A percentile compares a stretch with the other conserved stretches of the same genome.
phyloP scores from a whole-genome alignment of 92 coral and sea anemone genomes.

The Phenganax subtilis region DNA sequence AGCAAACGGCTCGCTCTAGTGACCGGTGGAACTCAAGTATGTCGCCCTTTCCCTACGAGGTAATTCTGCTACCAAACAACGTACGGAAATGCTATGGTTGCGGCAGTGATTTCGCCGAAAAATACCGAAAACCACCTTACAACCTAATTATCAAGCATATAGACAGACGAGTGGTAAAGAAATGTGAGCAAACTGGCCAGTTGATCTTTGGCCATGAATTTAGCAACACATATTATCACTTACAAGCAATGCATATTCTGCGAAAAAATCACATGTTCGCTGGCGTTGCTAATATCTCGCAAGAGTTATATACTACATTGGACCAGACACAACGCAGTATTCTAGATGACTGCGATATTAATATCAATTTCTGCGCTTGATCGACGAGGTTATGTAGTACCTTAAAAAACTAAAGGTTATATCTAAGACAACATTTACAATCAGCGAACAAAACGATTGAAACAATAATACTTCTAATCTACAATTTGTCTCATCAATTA shows the following conservation, averaged over 20 bases:
- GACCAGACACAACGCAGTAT: neutral
- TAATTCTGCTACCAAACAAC: constrained; percentile 10
- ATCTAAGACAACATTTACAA: no score
- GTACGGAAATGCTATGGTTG: constrained; percentile 54
- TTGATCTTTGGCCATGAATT: constrained; percentile 34
- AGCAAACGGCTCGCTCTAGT: no score
- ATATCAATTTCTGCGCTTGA: neutral
- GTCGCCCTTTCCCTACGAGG: no score
- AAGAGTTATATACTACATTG: neutral
- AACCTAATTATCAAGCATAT: constrained; percentile 39
- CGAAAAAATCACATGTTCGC: constrained; percentile 52
- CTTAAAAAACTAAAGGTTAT: no score
- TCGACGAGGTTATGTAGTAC: no score
- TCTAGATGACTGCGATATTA: neutral
- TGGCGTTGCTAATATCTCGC: constrained; percentile 35
- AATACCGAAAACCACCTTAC: constrained; percentile 24
- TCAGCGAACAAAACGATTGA: no score
- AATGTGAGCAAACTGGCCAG: constrained; percentile 22
- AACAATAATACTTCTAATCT: no score
- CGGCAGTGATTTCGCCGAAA: constrained; percentile 43
- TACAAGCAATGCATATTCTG: neutral
- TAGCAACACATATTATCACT: constrained; percentile 41
- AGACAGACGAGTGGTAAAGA: constrained; percentile 35
- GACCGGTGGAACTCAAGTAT: no score
- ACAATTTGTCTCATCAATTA: no score